Conservation (phyloP, 2,113 vertebrate genomes). For the Crotalus horridus region DNA sequence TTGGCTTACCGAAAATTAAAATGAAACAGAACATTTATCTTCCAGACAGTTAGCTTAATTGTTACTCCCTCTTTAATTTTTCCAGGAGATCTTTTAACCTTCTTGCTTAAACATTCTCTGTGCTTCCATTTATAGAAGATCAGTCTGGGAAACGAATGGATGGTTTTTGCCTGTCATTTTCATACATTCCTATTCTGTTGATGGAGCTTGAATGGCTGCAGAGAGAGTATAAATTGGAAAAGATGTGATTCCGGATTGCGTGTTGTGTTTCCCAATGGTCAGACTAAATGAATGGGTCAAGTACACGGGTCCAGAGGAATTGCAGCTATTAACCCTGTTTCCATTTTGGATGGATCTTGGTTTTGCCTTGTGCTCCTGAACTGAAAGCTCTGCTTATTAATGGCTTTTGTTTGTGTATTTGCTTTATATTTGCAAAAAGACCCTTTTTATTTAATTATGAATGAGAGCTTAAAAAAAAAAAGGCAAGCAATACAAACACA, state of each 20-base stretch:
- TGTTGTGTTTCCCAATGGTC: slow-evolving; percentile 55
- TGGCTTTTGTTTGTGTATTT: slow-evolving; percentile 6
- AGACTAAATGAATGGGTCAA: slow-evolving; percentile 48
- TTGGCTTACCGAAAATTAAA: slow-evolving; percentile 28
- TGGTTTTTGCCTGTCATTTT: slow-evolving; percentile 78
- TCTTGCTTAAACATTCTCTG: slow-evolving; percentile 56
- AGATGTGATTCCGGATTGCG: slow-evolving; percentile 59
- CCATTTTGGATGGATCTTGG: slow-evolving; percentile 41
- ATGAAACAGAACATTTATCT: slow-evolving; percentile 42
- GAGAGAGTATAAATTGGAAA: slow-evolving; percentile 68
- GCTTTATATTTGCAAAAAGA: slow-evolving; percentile 27
- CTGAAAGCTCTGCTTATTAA: slow-evolving; percentile 21
- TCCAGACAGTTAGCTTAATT: not conserved
- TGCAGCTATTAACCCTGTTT: slow-evolving; percentile 61
- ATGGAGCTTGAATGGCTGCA: slow-evolving; percentile 69
- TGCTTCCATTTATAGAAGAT: slow-evolving; percentile 74
- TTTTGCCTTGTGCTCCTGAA: slow-evolving; percentile 22
- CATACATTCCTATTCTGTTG: slow-evolving; percentile 69
- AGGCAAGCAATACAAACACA: not conserved
- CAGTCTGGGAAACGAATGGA: slow-evolving; percentile 65
- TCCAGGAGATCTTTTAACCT: slow-evolving; percentile 38
- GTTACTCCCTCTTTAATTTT: slow-evolving; percentile 42
- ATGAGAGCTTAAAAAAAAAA: not conserved
- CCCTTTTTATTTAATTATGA: slow-evolving; percentile 47
- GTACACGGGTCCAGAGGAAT: slow-evolving; percentile 48